phyloP scores from a whole-genome alignment of 2,797 vertebrate species.

The Notamacropus eugenii region DNA sequence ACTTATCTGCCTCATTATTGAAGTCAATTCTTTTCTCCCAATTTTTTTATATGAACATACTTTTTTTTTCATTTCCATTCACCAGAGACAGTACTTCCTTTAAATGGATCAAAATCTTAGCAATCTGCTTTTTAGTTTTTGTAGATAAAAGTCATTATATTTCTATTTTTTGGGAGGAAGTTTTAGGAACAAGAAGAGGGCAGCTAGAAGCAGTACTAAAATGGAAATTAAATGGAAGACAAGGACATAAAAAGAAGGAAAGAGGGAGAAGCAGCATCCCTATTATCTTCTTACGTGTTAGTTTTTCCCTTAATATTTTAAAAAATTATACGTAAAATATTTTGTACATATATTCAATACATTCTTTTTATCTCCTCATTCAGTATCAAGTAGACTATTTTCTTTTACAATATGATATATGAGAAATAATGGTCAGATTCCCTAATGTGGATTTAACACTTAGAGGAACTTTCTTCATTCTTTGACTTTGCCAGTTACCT shows the following conservation, averaged over 20 bases:
- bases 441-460: background rate
- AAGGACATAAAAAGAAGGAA: conserved; percentile 7
- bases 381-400: conserved; percentile 33
- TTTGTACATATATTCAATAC: conserved; percentile 42
- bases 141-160: background rate
- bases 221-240: background rate
- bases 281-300: background rate
- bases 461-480: background rate
- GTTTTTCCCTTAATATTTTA: conserved; percentile 27
- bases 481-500: conserved; percentile 12
- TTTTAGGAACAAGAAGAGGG: background rate
- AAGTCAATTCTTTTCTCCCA: conserved; percentile 43
- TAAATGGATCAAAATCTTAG: conserved; percentile 4
- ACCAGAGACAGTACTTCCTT: conserved; percentile 31
- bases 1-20: conserved; percentile 62
- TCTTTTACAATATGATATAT: background rate
- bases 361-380: conserved; percentile 25
- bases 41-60: background rate
- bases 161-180: background rate
- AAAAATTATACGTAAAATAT: conserved; percentile 19
- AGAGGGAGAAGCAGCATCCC: background rate
- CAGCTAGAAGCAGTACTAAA: background rate
- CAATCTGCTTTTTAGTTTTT: background rate
- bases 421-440: background rate
- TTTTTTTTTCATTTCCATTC: conserved; percentile 42